A percentile compares a stretch with the other conserved stretches of the same genome.
phyloP scores from a whole-genome alignment of 2,113 vertebrate genomes.

The Neotragus moschatus region DNA sequence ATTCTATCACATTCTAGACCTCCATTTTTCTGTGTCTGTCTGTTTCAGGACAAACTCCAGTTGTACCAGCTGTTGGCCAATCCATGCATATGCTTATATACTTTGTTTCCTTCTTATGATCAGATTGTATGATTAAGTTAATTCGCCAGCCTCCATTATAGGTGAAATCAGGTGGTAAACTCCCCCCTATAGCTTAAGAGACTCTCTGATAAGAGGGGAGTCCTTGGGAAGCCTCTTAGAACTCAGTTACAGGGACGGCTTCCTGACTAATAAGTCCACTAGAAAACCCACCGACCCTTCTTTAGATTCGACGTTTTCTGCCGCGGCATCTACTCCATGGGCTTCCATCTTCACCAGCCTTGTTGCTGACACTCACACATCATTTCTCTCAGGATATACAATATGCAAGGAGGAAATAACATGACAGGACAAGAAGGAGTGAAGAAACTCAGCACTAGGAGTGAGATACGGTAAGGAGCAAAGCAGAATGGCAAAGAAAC shows the following conservation, averaged over 20 bases:
- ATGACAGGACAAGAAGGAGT: background rate
- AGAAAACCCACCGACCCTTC: background rate
- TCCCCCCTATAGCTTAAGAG: background rate
- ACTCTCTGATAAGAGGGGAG: background rate
- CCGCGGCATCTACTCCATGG: accelerated
- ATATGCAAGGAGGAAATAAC: background rate
- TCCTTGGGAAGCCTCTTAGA: background rate
- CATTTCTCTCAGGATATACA: background rate
- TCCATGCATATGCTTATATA: background rate
- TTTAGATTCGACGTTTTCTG: background rate
- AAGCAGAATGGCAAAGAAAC: background rate
- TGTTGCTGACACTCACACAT: background rate
- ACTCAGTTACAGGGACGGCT: background rate
- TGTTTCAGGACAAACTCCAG: background rate
- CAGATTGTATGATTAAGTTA: background rate
- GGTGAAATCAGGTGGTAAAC: background rate
- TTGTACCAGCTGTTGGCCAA: too few species aligned
- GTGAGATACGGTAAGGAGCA: too few species aligned
- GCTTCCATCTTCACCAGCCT: background rate
- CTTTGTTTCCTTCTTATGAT: background rate
- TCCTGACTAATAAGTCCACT: background rate
- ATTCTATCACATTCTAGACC: background rate
- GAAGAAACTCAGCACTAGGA: background rate
- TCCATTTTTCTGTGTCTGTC: background rate
- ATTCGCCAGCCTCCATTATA: background rate